These are phyloP conservation scores for Lepus timidus DNA, from an alignment of 2,113 vertebrate genomes.

Conservation along the genomic window DNA sequence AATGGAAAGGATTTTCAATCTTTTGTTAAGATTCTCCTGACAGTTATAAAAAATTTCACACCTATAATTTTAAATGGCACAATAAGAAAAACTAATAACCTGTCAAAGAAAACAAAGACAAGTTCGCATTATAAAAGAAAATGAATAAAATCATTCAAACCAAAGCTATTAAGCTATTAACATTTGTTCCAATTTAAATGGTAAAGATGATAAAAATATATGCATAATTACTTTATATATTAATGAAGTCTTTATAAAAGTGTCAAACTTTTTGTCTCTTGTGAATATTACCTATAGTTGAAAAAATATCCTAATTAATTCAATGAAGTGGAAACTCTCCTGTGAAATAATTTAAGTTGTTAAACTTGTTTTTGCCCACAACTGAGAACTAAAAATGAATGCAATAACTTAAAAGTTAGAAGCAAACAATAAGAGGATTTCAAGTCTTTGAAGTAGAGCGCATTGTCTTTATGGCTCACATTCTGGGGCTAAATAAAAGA, in stretches of 20 bases:
- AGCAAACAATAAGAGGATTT: background rate
- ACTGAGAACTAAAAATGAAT: constrained; percentile 44
- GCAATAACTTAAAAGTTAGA: constrained; percentile 52
- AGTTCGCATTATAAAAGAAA: background rate
- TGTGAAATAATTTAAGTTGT: background rate
- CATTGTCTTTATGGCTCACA: constrained; percentile 14
- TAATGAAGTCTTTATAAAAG: constrained; percentile 30
- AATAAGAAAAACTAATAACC: constrained; percentile 11
- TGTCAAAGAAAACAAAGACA: constrained; percentile 31
- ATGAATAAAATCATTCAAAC: constrained; percentile 19
- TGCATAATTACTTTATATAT: background rate
- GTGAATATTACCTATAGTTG: background rate
- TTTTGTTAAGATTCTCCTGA: constrained; percentile 42
- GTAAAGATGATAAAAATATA: constrained; percentile 15
- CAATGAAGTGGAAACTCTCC: background rate
- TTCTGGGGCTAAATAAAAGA: background rate
- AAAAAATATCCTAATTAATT: constrained; percentile 8
- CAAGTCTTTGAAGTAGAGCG: background rate
- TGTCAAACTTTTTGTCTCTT: background rate
- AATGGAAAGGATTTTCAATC: constrained; percentile 37
- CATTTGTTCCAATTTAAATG: constrained; percentile 27
- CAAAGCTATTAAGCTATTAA: constrained; percentile 64
- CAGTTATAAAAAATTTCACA: constrained; percentile 13
- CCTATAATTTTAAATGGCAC: constrained; percentile 41
- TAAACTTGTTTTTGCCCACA: background rate